Base-by-base conservation (phyloP, 1,140 invertebrate species). In the Penaeus vannamei region DNA sequence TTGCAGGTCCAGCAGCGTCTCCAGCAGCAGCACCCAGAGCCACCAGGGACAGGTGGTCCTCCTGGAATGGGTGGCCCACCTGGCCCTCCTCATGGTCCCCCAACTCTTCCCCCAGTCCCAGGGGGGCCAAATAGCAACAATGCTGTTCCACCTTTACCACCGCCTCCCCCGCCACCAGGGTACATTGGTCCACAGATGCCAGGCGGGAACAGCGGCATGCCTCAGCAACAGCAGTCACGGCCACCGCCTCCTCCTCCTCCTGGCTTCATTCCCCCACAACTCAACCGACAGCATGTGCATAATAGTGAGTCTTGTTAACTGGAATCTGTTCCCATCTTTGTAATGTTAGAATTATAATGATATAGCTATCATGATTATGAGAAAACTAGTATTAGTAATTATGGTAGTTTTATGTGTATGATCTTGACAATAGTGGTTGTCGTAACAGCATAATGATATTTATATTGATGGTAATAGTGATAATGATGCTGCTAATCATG, bases 171-270 rank as follows among this genome's bases (percentile, higher is more conserved):
- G 23, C 86, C 86, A 14, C 86, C 86, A 20, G 81, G 80, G n/a
- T 88, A 53, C 32, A 88, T 83, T 19, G 86, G 80, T 2, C 81
- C 86, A 42, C 60, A 36, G n/a, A 26, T 76, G 32, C 46, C 23
- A 53, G 61, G 53, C n/a, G 26, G 69, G 29, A 46, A 77, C 69
- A 77, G 19, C 82, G 64, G 59, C 82, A 64, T 5, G 17, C 85
- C 80, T 60, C 77, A 59, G 80, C 80, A 69, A 14, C 86, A 84
- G 69, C 81, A 26, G 12, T 26, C 26, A 23, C 8, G 53, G 42
- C 87, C 46, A 20, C 87, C 87, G 20, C 86, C 86, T 61, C 87
- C 87, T 60, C 86, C 86, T 36, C 87, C 87, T 53, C 87, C 87
- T 36, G 87, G 87, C 20, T 89, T 89, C 69, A 77, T 89, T 29